A percentile compares a stretch with the other conserved stretches of the same genome.
These are phyloP conservation scores for Drosophila dunni DNA, from an alignment of 1,140 invertebrate species.

Conservation along the genomic window DNA sequence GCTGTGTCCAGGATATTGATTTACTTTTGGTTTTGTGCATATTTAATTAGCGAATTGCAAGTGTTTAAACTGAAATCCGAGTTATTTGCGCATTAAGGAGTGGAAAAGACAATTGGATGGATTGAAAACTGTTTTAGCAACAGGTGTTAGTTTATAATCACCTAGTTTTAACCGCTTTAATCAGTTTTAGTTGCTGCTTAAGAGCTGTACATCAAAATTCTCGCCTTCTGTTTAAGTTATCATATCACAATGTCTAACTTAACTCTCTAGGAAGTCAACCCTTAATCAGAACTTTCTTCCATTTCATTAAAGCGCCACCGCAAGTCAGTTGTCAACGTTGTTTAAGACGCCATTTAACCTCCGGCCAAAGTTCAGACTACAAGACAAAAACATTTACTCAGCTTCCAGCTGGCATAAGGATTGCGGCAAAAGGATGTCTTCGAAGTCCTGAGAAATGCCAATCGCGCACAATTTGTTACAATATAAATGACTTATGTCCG, in stretches of 20 bases:
- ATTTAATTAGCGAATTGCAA: constrained; percentile 71
- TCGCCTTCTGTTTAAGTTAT: too few relatives aligned
- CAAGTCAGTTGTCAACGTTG: constrained; percentile 40
- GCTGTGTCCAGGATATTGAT: constrained; percentile 68
- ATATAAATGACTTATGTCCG: constrained; percentile 83
- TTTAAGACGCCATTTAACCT: constrained; percentile 71
- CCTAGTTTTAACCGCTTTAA: too few relatives aligned
- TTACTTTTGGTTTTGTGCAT: constrained; percentile 63
- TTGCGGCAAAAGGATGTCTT: constrained; percentile 32
- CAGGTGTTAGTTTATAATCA: too few relatives aligned
- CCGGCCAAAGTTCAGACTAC: constrained; percentile 55
- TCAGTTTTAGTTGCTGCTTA: too few relatives aligned
- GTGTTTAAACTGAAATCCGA: constrained; percentile 61
- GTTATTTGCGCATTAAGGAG: constrained; percentile 5
- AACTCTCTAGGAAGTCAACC: neutral
- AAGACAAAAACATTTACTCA: constrained; percentile 75
- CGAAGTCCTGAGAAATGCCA: constrained; percentile 61
- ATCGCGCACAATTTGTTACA: constrained; percentile 82
- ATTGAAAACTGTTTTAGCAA: neutral
- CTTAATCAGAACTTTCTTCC: constrained; percentile 26
- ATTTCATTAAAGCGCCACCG: constrained; percentile 46
- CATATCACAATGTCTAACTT: neutral
- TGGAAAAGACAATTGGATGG: neutral
- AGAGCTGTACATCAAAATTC: too few relatives aligned
- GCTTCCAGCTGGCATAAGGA: constrained; percentile 48